Conservation (phyloP, 2,888 invertebrate species). For the Stegana nigrithorax region DNA sequence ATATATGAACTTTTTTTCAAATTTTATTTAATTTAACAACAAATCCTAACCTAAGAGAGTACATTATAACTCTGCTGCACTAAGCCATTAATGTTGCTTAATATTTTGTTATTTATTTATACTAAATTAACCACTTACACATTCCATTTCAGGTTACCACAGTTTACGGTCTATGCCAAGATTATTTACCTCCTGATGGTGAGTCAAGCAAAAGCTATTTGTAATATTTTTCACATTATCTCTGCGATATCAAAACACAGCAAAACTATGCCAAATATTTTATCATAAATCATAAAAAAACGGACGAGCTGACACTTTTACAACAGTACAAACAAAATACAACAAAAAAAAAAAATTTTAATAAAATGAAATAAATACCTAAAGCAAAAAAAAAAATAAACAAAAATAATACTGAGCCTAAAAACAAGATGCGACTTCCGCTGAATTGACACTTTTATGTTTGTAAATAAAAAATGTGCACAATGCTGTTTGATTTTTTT, state of each 20-base stretch:
- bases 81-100: not conserved
- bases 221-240: not conserved
- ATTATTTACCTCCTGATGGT: conserved; percentile 92
- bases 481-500: too few relatives aligned
- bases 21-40: too few relatives aligned
- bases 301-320: too few relatives aligned
- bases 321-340: not conserved
- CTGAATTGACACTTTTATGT: not conserved
- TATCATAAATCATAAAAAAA: not conserved
- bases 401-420: not conserved
- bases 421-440: conserved; percentile 10
- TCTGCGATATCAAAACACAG: not conserved
- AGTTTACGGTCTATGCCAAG: conserved; percentile 91
- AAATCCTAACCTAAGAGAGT: too few relatives aligned
- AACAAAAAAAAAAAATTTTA: not conserved
- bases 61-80: too few relatives aligned
- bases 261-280: conserved; percentile 16
- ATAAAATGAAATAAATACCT: too few relatives aligned
- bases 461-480: not conserved
- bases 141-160: conserved; percentile 82
- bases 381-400: not conserved
- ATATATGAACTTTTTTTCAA: too few relatives aligned
- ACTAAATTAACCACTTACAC: not conserved
- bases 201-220: conserved; percentile 67
- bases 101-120: not conserved